Evolutionary conservation across 2,888 invertebrate species (phyloP), one percentile per base, ranked within the genome.

Genomic region (Drosophila borborema): DNA sequence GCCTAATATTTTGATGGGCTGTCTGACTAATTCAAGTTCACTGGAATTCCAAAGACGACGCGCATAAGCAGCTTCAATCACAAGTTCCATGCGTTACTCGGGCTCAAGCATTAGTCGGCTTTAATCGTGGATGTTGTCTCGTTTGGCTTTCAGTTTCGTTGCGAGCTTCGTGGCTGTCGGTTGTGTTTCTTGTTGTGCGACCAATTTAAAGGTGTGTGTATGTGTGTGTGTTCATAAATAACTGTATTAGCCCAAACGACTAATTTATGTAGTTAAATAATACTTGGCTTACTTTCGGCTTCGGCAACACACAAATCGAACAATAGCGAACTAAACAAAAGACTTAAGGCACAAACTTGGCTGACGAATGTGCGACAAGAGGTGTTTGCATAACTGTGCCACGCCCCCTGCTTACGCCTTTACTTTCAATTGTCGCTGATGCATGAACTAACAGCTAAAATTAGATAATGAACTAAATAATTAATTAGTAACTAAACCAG

Each of bases 101-200:
- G 49, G 38, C 36, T 20, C 16, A 23, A 16, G 38, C 36, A 36
- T 54, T 54, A 38, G 18, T 62, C 40, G 48, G 40, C 54, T 51
- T 31, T 45, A 51, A 31, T 74, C 59, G 71, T 51, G 18, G 41
- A 7, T 31, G 49, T 53, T 64, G 41, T 18, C 54, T 16, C 53
- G 18, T 9, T 64, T 28, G 81, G 87, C 81, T 88, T 90, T 91
- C 87, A 91, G 91, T 91, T 91, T 90, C 82, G 68, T 83, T 90
- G 74, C 53, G 76, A 86, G 77, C 77, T 70, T 80, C 73, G 80
- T 40, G 43, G 51, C 46, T 62, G 72, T 49, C 77, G 78, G 87
- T 83, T 86, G 86, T 83, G 72, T 55, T 59, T 60, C 53, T 45
- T 8, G 8, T 46, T 40, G 67, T 68, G 48, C 64, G 48, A 51